Base-by-base conservation (phyloP, 2,888 invertebrate species). In the Hemaris fuciformis region DNA sequence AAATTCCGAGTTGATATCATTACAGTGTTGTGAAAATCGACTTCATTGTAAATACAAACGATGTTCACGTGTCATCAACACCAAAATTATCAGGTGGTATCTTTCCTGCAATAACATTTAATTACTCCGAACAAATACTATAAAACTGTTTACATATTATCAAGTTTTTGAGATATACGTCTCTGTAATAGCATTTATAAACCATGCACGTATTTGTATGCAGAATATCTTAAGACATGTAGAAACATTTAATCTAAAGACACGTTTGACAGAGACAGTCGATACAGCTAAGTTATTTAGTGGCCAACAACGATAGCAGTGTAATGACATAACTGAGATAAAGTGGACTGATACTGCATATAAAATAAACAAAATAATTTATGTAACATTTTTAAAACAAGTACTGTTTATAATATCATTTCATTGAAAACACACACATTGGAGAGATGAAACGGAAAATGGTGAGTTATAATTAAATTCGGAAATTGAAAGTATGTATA, bases 281-380 rank as follows among this genome's bases (percentile, higher is more conserved):
- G 67, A 72, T 73, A 76, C 66, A 69, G 65, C 64, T 70, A 68
- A 63, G 67, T 71, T 77, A 74, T 74, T 77, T 71, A 75, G 67
- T 72, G 76, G 66, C 69, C 69, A 73, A 63, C 65, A 63, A 64
- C 62, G 81, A 83, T 81, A 84, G 76, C 69, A 71, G 79, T 77
- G 75, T 74, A 80, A 80, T 79, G 73, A 74, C 73, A 71, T 67
- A 64, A 62, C 63, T 59, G 62, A 71, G 75, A 73, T 75, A 74
- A 65, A 64, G 60, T 71, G 64, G 67, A 66, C 60, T 67, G 66
- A 68, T 64, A 66, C 60, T 34, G 65, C 68, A 66, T 68, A 62
- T 67, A 63, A 67, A 72, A 69, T 67, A 71, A 64, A 64, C 67
- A 60, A 57, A 57, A 42, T 3, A 27, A 23, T 58, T 58, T n/a